Conservation (phyloP, 2,797 vertebrate species). For the Schizothorax lantsangensis region DNA sequence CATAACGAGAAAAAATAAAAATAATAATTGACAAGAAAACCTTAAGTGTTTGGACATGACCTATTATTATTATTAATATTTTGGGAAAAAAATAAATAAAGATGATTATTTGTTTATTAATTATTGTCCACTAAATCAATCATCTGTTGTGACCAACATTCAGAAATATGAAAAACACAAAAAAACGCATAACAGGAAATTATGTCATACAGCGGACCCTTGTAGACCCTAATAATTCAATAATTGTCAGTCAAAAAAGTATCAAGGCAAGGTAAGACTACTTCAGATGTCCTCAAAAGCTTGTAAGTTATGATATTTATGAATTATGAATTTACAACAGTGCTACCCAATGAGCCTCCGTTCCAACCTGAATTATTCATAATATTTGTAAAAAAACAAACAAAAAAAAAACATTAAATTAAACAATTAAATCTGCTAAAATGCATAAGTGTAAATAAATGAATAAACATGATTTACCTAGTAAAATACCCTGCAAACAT, state of each 20-base stretch:
- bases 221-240: not conserved
- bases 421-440: not conserved
- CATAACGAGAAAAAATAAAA: not conserved
- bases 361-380: not conserved
- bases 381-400: not conserved
- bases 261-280: not conserved
- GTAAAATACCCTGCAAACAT: not conserved
- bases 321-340: not conserved
- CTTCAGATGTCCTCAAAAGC: not conserved
- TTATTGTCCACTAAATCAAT: too few relatives aligned
- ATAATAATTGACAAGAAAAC: too few relatives aligned
- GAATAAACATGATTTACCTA: not conserved
- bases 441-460: not conserved
- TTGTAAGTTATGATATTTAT: not conserved
- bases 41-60: too few relatives aligned
- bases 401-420: too few relatives aligned
- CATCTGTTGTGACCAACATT: too few relatives aligned
- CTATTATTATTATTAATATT: too few relatives aligned
- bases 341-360: not conserved
- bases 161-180: too few relatives aligned
- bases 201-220: too few relatives aligned
- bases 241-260: not conserved
- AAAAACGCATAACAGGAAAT: too few relatives aligned
- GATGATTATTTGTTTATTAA: too few relatives aligned
- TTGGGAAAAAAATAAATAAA: too few relatives aligned